A percentile compares a stretch with the other conserved stretches of the same genome.
These are phyloP conservation scores for Lagopus leucura DNA, from an alignment of 2,113 vertebrate genomes.

Conservation along the genomic window DNA sequence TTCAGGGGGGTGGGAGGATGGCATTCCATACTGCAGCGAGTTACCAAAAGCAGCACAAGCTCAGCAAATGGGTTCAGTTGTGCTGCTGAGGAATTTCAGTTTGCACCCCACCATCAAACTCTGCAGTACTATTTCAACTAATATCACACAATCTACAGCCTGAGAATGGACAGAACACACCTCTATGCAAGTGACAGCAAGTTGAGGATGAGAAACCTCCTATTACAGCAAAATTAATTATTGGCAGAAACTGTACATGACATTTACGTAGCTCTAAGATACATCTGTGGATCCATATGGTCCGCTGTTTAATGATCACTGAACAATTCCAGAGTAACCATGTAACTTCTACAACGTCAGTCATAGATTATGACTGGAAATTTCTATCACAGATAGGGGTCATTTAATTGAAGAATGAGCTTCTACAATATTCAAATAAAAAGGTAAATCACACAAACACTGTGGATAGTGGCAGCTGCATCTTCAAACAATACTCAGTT, in stretches of 20 bases:
- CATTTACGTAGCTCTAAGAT: too few species aligned
- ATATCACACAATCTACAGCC: neutral
- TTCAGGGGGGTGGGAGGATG: too few species aligned
- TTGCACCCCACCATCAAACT: neutral
- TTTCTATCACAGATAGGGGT: neutral
- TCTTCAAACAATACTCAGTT: neutral
- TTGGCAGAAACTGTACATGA: neutral
- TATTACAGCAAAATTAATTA: neutral
- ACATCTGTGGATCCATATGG: rapidly evolving
- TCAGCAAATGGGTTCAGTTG: rapidly evolving
- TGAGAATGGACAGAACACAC: neutral
- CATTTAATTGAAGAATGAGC: neutral
- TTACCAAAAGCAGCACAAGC: neutral
- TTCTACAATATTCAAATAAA: neutral
- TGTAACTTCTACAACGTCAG: neutral
- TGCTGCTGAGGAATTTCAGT: neutral
- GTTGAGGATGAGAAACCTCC: neutral
- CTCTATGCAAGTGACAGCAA: neutral
- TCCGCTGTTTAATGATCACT: neutral
- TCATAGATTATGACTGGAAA: neutral
- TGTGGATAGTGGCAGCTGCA: neutral
- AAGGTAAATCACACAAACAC: neutral
- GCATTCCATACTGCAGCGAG: rapidly evolving
- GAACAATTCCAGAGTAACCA: neutral
- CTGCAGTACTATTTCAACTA: neutral